A percentile compares a stretch with the other conserved stretches of the same genome.
phyloP scores from a whole-genome alignment of 2,888 invertebrate species.

The Thecophora atra region DNA sequence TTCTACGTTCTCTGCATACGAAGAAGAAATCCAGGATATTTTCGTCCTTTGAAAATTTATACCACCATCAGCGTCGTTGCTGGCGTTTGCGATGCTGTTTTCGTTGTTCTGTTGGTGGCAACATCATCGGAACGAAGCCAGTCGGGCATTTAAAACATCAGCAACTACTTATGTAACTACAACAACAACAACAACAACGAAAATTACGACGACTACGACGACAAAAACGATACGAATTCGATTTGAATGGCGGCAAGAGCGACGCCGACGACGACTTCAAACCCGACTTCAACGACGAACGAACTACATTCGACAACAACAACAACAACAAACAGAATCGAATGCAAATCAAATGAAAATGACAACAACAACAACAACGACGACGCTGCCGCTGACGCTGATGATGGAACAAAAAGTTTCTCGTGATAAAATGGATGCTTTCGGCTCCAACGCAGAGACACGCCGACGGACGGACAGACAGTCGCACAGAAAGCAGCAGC shows the following conservation, averaged over 20 bases:
- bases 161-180: background rate
- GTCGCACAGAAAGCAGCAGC: background rate
- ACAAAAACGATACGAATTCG: constrained; percentile 55
- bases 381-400: too few species aligned
- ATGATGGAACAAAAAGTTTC: background rate
- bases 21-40: too few species aligned
- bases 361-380: constrained; percentile 3
- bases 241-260: constrained; percentile 37
- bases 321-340: background rate
- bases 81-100: too few species aligned
- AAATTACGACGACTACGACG: constrained; percentile 43
- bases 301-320: constrained; percentile 4
- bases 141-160: background rate
- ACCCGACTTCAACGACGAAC: background rate
- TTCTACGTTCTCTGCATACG: too few species aligned
- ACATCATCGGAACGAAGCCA: too few species aligned
- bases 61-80: background rate
- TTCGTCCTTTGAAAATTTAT: too few species aligned
- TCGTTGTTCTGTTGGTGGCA: too few species aligned
- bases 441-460: constrained; percentile 11
- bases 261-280: constrained; percentile 9
- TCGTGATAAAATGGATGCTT: constrained; percentile 27
- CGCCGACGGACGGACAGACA: constrained; percentile 2
- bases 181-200: background rate
- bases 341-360: background rate